Evolutionary conservation across 2,888 invertebrate species (phyloP).

Genomic region (Ethmia dodecea): DNA sequence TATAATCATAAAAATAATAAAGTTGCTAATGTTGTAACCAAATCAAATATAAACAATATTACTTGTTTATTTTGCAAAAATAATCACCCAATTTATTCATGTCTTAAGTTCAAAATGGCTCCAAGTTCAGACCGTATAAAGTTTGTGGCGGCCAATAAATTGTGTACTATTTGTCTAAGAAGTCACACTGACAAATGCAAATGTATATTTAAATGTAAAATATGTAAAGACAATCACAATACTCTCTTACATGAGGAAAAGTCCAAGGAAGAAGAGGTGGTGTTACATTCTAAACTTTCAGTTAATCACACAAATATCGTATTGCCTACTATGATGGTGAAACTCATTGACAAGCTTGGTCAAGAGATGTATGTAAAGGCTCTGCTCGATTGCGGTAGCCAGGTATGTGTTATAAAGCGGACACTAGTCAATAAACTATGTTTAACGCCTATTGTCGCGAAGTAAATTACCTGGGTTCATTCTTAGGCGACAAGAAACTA

Average conservation of each 20-base stretch:
- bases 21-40: neutral
- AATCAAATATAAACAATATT: neutral
- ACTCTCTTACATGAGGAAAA: slow-evolving; percentile 4
- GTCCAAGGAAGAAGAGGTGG: too few species aligned
- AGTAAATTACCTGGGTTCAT: too few species aligned
- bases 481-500: too few species aligned
- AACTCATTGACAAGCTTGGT: slow-evolving; percentile 4
- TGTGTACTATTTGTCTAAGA: slow-evolving; percentile 13
- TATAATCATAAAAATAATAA: neutral
- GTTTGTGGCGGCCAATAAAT: slow-evolving; percentile 8
- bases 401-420: slow-evolving; percentile 8
- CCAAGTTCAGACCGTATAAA: slow-evolving; percentile 4
- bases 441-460: slow-evolving; percentile 1
- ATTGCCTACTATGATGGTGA: slow-evolving; percentile 16
- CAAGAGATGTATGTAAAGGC: slow-evolving; percentile 15
- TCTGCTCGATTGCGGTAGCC: slow-evolving; percentile 4
- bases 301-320: slow-evolving; percentile 12
- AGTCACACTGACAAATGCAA: slow-evolving; percentile 11
- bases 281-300: too few species aligned
- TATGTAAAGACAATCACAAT: slow-evolving; percentile 13
- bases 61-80: neutral
- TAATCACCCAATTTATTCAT: slow-evolving; percentile 8
- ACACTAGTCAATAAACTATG: slow-evolving; percentile 7
- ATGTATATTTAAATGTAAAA: slow-evolving; percentile 12
- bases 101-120: too few species aligned